These are phyloP conservation scores for Brachionus plicatilis DNA, from an alignment of 1,140 invertebrate species.

Conservation along the genomic window DNA sequence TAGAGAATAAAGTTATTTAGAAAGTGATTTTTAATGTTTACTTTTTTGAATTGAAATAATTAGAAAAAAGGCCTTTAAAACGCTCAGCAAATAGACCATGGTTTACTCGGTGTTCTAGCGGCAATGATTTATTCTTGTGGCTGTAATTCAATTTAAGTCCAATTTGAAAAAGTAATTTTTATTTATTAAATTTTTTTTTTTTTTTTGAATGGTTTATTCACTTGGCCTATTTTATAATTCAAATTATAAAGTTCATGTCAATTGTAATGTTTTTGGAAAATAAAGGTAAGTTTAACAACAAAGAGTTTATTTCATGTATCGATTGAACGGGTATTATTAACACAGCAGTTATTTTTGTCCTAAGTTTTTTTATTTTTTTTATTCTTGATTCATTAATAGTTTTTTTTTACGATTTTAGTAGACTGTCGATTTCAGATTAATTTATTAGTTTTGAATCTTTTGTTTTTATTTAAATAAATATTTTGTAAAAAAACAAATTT, in stretches of 20 bases:
- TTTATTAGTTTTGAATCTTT: neutral
- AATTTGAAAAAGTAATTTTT: neutral
- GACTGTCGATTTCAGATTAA: neutral
- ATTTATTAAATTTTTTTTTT: neutral
- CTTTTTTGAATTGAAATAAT: neutral
- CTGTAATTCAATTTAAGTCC: neutral
- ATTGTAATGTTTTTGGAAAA: neutral
- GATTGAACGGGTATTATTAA: neutral
- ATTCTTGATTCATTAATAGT: neutral
- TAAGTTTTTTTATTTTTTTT: neutral
- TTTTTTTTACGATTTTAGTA: neutral
- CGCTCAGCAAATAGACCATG: neutral
- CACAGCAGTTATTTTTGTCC: slow-evolving; percentile 20
- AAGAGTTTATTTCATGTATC: neutral
- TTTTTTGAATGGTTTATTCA: neutral
- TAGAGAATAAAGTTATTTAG: neutral
- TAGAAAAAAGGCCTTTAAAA: neutral
- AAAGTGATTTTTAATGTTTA: neutral
- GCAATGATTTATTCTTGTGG: neutral
- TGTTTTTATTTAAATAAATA: too few relatives aligned
- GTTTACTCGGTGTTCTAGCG: neutral
- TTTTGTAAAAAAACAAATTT: too few relatives aligned
- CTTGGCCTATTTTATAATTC: slow-evolving; percentile 26
- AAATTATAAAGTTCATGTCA: slow-evolving; percentile 32
- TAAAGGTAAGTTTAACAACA: slow-evolving; percentile 14